phyloP scores from a whole-genome alignment of 1,140 invertebrate genomes.

The Nasonia longicornis region DNA sequence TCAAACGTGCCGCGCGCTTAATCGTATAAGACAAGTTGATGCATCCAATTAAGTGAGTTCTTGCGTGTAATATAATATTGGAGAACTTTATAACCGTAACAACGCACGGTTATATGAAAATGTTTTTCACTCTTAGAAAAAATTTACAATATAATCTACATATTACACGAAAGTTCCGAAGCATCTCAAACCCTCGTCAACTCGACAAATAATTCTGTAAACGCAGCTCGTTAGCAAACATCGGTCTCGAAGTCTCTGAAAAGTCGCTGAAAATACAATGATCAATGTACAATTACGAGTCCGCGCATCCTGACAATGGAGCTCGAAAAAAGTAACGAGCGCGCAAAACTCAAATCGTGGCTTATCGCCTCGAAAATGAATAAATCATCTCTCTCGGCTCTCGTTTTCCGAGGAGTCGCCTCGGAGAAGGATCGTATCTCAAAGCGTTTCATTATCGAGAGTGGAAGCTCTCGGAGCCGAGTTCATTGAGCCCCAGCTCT shows the following conservation, averaged over 20 bases:
- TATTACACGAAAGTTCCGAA: no score
- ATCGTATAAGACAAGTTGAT: background rate
- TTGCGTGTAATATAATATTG: background rate
- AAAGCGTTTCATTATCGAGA: constrained; percentile 15
- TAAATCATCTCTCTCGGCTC: background rate
- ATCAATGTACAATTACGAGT: background rate
- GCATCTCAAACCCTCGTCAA: no score
- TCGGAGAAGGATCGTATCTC: background rate
- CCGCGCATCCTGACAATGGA: background rate
- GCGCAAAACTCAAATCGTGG: background rate
- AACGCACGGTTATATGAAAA: no score
- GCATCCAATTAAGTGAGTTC: background rate
- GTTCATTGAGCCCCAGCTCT: background rate
- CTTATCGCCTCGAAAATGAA: background rate
- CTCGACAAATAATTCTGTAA: background rate
- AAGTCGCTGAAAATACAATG: background rate
- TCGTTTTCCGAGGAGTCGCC: background rate
- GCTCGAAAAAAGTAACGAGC: background rate
- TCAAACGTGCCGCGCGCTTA: background rate
- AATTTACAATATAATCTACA: no score
- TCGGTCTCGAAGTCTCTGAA: background rate
- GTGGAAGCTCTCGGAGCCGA: background rate
- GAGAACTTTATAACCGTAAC: background rate
- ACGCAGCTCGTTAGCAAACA: background rate
- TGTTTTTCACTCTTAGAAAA: no score